These are phyloP conservation scores for Colinus virginianus DNA, from an alignment of 2,113 vertebrate species.

Conservation along the genomic window DNA sequence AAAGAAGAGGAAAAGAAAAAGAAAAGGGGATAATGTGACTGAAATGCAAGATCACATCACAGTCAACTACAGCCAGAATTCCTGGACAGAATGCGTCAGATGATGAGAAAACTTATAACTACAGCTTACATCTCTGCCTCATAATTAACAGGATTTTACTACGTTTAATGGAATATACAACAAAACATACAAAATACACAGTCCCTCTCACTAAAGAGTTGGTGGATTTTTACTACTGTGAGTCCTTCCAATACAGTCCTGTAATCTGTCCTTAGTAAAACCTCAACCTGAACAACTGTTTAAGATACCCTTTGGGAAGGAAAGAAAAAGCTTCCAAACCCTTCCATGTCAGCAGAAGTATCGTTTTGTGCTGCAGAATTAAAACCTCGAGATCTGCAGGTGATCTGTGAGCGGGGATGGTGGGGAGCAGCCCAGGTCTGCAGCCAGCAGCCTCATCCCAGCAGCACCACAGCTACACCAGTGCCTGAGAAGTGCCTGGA, in stretches of 20 bases:
- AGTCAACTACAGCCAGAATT: not conserved
- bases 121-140: not conserved
- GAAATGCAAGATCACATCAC: not conserved
- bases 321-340: not conserved
- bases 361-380: rapidly evolving
- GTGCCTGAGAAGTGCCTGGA: not conserved
- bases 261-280: not conserved
- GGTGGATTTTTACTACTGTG: not conserved
- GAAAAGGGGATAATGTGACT: not conserved
- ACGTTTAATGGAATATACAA: not conserved
- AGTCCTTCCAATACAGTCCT: not conserved
- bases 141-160: not conserved
- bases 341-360: not conserved
- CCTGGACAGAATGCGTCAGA: not conserved
- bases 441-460: not conserved
- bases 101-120: not conserved
- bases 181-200: not conserved
- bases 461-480: not conserved
- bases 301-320: not conserved
- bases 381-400: rapidly evolving
- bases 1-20: not conserved
- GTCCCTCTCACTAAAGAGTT: not conserved
- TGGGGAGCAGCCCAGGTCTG: not conserved
- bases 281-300: not conserved
- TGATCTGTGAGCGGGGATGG: rapidly evolving